Conservation (phyloP, 2,888 invertebrate genomes). For the Hirtodrosophila confusa region DNA sequence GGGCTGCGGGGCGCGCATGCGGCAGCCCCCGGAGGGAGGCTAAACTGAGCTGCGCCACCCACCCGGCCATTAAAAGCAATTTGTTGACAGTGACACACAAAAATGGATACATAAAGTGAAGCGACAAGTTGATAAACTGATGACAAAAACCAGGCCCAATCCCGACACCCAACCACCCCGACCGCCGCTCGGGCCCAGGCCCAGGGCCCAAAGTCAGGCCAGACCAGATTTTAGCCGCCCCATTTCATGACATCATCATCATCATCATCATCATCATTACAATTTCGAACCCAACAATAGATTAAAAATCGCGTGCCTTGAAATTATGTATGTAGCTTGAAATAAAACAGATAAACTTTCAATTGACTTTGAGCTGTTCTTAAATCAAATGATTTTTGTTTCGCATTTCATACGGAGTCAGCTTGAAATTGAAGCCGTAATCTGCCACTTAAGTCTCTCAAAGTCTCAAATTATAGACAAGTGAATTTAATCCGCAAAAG, state of each 20-base stretch:
- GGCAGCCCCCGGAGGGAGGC: slow-evolving; percentile 8
- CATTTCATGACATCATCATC: slow-evolving; percentile 46
- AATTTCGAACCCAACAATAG: slow-evolving; percentile 3
- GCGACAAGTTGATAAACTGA: slow-evolving; percentile 57
- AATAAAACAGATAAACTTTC: slow-evolving; percentile 9
- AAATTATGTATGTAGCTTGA: slow-evolving; percentile 2
- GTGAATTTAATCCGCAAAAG: too few relatives aligned
- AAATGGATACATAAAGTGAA: slow-evolving; percentile 71
- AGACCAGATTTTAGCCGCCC: too few relatives aligned
- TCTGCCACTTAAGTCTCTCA: too few relatives aligned
- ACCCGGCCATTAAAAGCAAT: slow-evolving; percentile 74
- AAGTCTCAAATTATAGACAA: too few relatives aligned
- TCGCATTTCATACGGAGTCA: too few relatives aligned
- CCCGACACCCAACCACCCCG: neutral
- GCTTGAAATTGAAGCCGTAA: too few relatives aligned
- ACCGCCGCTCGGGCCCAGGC: too few relatives aligned
- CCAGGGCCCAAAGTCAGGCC: neutral
- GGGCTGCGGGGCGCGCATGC: slow-evolving; percentile 4
- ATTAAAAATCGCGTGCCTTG: slow-evolving; percentile 20
- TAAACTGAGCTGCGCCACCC: slow-evolving; percentile 44
- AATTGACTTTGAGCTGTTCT: slow-evolving; percentile 11
- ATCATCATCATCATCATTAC: slow-evolving; percentile 1
- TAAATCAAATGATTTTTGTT: neutral
- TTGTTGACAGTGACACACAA: slow-evolving; percentile 80
- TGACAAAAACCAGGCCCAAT: slow-evolving; percentile 39